These are phyloP conservation scores for Pelecanus crispus DNA, from an alignment of 2,113 vertebrate species.

Conservation along the genomic window DNA sequence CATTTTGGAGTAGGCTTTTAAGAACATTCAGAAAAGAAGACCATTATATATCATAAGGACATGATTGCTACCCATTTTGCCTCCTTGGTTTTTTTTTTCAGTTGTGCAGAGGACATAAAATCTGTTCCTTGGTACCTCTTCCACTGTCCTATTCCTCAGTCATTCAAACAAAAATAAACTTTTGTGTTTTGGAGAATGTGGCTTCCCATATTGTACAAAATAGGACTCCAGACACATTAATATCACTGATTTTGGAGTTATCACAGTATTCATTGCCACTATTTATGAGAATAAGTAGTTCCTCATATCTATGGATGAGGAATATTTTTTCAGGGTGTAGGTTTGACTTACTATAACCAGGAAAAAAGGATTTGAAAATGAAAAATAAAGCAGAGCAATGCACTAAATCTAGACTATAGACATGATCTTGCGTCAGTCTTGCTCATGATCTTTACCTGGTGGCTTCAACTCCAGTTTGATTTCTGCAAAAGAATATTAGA, in stretches of 20 bases:
- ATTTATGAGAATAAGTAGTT: not conserved
- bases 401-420: not conserved
- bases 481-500: constrained; percentile 77
- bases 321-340: not conserved
- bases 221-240: not conserved
- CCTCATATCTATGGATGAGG: not conserved
- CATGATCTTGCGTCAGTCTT: not conserved
- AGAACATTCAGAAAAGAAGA: not conserved
- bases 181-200: not conserved
- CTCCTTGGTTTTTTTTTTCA: not conserved
- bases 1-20: not conserved
- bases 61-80: not conserved
- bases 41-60: not conserved
- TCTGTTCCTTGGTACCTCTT: not conserved
- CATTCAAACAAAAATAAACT: not conserved
- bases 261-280: not conserved
- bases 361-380: not conserved
- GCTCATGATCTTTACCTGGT: constrained; percentile 77
- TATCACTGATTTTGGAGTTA: not conserved
- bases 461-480: constrained; percentile 83
- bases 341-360: not conserved
- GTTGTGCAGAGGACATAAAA: not conserved
- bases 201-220: not conserved
- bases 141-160: not conserved
- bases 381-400: not conserved